Conservation (phyloP, 1,140 invertebrate species). For the Lordiphosa mommai region DNA sequence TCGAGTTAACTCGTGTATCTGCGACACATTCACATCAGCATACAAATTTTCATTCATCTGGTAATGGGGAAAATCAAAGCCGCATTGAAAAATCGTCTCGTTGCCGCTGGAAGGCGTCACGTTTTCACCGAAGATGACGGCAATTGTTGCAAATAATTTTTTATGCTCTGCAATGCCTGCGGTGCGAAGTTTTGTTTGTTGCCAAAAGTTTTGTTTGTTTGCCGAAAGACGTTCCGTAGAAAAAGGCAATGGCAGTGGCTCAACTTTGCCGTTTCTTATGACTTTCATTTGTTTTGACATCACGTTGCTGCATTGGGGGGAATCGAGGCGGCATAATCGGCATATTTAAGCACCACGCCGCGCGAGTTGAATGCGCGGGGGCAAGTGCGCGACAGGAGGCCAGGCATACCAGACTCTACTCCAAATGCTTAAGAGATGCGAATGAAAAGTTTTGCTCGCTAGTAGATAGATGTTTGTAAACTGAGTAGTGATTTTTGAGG, state of each 20-base stretch:
- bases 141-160: constrained; percentile 77
- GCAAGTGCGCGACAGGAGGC: background rate
- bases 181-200: constrained; percentile 64
- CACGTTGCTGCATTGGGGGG: constrained; percentile 49
- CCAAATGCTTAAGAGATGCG: background rate
- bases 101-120: constrained; percentile 59
- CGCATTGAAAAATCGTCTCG: constrained; percentile 52
- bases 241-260: constrained; percentile 13
- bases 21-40: constrained; percentile 12
- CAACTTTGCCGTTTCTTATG: constrained; percentile 48
- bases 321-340: constrained; percentile 37
- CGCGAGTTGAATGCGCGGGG: constrained; percentile 15
- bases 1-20: too few species aligned
- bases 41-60: constrained; percentile 16
- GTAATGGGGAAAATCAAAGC: constrained; percentile 48
- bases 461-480: too few species aligned
- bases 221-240: constrained; percentile 25
- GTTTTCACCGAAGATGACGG: constrained; percentile 62
- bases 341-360: constrained; percentile 39
- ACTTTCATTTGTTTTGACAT: constrained; percentile 77
- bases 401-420: background rate
- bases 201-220: constrained; percentile 66
- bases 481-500: too few species aligned
- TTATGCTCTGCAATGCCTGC: constrained; percentile 58
- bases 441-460: background rate